A percentile compares a stretch with the other conserved stretches of the same genome.
Evolutionary conservation across 2,113 vertebrate genomes (phyloP).

Genomic region (zebrafish (Danio rerio)): GRCz12tu NC_133181.1:27300501-27301000

Average conservation of each 20-base stretch:
- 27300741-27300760: background rate
- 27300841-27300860: background rate
- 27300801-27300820: background rate
- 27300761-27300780: background rate
- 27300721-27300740: too few relatives aligned
- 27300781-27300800: background rate
- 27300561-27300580: too few relatives aligned
- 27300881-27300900: background rate
- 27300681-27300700: too few relatives aligned
- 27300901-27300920: background rate
- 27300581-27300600: too few relatives aligned
- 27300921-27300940: background rate
- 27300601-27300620: too few relatives aligned
- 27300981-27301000: background rate
- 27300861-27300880: background rate
- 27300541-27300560: too few relatives aligned
- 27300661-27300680: too few relatives aligned
- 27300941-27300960: background rate
- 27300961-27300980: background rate
- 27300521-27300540: too few relatives aligned
- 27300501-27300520: too few relatives aligned
- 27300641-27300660: too few relatives aligned
- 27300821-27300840: background rate
- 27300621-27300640: too few relatives aligned
- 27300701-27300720: too few relatives aligned